phyloP scores from a whole-genome alignment of 23 tunicate genomes.

The Styela clava region DNA sequence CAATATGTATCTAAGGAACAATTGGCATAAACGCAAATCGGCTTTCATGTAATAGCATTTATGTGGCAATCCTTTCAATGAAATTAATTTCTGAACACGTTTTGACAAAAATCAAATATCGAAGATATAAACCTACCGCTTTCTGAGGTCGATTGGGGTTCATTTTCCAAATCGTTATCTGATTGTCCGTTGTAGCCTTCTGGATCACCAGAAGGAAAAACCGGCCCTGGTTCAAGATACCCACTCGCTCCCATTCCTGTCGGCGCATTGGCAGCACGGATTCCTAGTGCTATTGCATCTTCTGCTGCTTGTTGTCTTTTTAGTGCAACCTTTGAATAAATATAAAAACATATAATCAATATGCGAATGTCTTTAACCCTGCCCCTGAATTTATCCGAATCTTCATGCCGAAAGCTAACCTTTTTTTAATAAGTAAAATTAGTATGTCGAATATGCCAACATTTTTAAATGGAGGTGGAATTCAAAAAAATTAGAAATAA shows the following conservation, averaged over 20 bases:
- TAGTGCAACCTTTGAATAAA: constrained; percentile 66
- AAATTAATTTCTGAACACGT: neutral
- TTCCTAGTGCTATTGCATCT: constrained; percentile 95
- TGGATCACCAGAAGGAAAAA: constrained; percentile 24
- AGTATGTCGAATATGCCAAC: too few relatives aligned
- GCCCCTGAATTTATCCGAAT: too few relatives aligned
- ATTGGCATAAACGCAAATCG: neutral
- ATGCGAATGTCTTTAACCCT: neutral
- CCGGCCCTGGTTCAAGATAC: constrained; percentile 39
- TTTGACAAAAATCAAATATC: neutral
- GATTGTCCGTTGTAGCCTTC: constrained; percentile 7
- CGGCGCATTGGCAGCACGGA: constrained; percentile 39
- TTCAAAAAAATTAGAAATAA: neutral
- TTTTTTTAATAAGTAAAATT: too few relatives aligned
- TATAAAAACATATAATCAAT: neutral
- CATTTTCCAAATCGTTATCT: constrained; percentile 15
- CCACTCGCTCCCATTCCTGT: neutral
- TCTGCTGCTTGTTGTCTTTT: constrained; percentile 97
- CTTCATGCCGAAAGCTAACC: too few relatives aligned
- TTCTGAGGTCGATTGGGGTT: constrained; percentile 5
- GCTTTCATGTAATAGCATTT: neutral
- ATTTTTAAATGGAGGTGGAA: neutral
- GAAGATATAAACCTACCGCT: neutral
- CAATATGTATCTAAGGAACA: neutral
- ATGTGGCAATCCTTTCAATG: neutral